Percentiles rank a stretch among this genome's conserved stretches.
These are phyloP conservation scores for Archocentrus centrarchus DNA, from an alignment of 2,113 vertebrate genomes.

Conservation along the genomic window DNA sequence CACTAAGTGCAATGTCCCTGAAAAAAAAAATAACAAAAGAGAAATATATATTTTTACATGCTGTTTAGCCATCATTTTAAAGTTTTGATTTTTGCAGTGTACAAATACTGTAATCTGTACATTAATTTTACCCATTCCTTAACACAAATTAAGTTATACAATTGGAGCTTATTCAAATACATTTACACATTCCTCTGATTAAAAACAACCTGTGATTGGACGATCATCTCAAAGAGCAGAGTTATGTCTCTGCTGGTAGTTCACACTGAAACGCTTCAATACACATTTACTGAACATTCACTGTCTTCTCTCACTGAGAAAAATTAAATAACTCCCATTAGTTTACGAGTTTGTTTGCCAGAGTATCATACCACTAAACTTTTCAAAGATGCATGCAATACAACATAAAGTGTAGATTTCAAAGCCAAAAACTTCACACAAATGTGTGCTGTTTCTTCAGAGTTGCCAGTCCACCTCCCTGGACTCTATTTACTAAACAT, in stretches of 20 bases:
- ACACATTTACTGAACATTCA: not conserved
- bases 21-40: no score
- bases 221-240: not conserved
- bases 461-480: slow-evolving; percentile 5
- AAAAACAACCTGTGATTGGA: not conserved
- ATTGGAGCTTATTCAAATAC: not conserved
- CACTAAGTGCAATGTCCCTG: not conserved
- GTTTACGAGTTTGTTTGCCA: no score
- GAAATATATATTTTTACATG: not conserved
- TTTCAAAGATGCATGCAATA: not conserved
- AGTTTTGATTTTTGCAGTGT: no score
- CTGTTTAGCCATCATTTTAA: not conserved
- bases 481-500: slow-evolving; percentile 52
- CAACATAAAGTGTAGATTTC: not conserved
- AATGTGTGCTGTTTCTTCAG: not conserved
- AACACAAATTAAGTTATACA: not conserved
- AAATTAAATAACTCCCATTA: no score
- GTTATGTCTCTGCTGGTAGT: not conserved
- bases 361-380: no score
- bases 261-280: not conserved
- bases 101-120: not conserved
- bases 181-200: not conserved
- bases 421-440: not conserved
- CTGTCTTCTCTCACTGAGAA: no score
- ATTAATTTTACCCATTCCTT: not conserved